These are phyloP conservation scores for Heterotis niloticus DNA, from an alignment of 2,113 vertebrate genomes.

Conservation along the genomic window DNA sequence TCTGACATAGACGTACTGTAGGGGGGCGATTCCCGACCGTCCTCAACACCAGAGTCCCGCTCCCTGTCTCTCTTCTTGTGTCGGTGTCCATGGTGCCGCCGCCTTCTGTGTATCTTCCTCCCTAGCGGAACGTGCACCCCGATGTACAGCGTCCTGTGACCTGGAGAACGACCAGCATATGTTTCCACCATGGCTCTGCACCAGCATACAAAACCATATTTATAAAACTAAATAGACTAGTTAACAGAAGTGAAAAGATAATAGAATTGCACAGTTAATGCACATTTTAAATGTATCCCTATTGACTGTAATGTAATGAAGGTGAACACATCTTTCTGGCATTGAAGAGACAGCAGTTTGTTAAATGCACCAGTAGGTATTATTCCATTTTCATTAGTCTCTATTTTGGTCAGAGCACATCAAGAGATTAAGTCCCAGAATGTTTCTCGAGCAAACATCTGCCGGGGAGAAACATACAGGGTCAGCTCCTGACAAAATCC, in stretches of 20 bases:
- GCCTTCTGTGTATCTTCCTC: conserved; percentile 87
- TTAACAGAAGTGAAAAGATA: neutral
- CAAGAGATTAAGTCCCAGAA: neutral
- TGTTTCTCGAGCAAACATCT: neutral
- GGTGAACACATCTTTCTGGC: neutral
- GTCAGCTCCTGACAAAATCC: neutral
- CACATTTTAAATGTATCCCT: neutral
- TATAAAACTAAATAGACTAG: neutral
- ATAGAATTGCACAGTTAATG: neutral
- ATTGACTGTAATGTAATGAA: neutral
- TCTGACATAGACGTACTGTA: conserved; percentile 70
- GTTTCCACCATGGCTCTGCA: neutral
- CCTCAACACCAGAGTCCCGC: conserved; percentile 83
- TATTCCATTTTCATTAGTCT: conserved; percentile 1
- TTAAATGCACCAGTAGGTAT: neutral
- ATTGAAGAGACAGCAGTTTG: conserved; percentile 10
- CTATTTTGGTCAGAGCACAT: conserved; percentile 13
- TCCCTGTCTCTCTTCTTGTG: conserved; percentile 95
- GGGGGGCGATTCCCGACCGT: conserved; percentile 88
- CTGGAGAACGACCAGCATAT: conserved; percentile 36
- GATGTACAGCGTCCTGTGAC: conserved; percentile 94
- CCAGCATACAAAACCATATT: neutral
- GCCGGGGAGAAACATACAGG: neutral
- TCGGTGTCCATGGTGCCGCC: conserved; percentile 91
- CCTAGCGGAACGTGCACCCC: conserved; percentile 93